Conservation (phyloP, 1,140 invertebrate species). For the Atta colombica region DNA sequence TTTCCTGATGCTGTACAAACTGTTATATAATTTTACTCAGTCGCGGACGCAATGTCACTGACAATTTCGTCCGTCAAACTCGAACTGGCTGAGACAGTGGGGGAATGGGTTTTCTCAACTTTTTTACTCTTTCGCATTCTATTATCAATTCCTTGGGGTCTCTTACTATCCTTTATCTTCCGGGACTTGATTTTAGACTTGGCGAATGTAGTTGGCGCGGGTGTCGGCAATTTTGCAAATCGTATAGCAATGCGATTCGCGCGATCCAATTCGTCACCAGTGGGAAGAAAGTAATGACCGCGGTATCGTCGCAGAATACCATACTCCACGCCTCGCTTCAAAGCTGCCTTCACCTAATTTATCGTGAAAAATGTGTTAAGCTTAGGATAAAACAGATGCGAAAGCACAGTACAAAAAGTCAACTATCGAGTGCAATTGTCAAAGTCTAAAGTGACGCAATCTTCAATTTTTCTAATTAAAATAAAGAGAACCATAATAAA, state of each 20-base stretch:
- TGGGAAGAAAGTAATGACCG: constrained; percentile 80
- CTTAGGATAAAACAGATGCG: not conserved
- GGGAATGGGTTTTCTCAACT: constrained; percentile 58
- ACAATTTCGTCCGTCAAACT: constrained; percentile 68
- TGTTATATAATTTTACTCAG: constrained; percentile 39
- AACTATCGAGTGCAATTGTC: not conserved
- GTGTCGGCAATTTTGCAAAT: constrained; percentile 78
- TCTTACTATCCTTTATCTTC: constrained; percentile 29
- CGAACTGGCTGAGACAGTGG: constrained; percentile 59
- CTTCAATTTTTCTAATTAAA: not conserved
- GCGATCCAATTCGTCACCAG: constrained; percentile 74
- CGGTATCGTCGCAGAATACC: constrained; percentile 79
- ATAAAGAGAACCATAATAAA: not conserved
- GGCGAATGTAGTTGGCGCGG: constrained; percentile 56
- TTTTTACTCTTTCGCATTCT: constrained; percentile 38
- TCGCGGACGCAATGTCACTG: constrained; percentile 36
- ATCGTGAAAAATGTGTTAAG: not conserved
- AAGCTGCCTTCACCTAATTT: constrained; percentile 75
- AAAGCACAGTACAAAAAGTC: not conserved
- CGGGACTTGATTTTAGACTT: constrained; percentile 65
- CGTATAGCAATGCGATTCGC: constrained; percentile 77
- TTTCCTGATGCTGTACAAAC: not conserved
- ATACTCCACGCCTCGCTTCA: constrained; percentile 78
- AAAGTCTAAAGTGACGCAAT: not conserved
- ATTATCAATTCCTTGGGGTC: not conserved